These are phyloP conservation scores for Pitangus sulphuratus DNA, from an alignment of 2,797 vertebrate genomes.

Conservation along the genomic window DNA sequence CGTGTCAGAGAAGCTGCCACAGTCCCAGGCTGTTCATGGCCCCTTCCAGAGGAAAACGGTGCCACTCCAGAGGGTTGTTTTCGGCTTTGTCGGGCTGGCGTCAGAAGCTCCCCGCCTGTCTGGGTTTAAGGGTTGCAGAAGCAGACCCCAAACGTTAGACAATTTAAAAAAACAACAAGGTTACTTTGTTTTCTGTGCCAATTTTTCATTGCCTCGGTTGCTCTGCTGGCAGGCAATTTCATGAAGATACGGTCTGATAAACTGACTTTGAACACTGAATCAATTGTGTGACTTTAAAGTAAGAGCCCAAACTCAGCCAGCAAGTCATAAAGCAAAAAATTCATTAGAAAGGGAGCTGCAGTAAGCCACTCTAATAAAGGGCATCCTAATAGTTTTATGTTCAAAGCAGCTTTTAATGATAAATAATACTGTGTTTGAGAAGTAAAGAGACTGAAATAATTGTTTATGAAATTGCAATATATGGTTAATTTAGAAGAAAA, in stretches of 20 bases:
- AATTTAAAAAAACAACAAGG: background rate
- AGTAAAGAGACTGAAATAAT: slow-evolving; percentile 36
- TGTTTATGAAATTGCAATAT: slow-evolving; percentile 30
- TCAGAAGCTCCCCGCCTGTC: background rate
- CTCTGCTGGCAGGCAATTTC: slow-evolving; percentile 55
- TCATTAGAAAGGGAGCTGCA: slow-evolving; percentile 44
- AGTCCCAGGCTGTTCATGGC: background rate
- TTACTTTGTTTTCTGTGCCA: slow-evolving; percentile 38
- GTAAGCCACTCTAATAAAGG: slow-evolving; percentile 30
- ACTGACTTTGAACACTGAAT: slow-evolving; percentile 60
- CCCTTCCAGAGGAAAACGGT: background rate
- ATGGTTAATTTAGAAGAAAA: slow-evolving; percentile 17
- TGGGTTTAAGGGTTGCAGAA: background rate
- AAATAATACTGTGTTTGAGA: slow-evolving; percentile 20
- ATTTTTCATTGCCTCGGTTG: slow-evolving; percentile 26
- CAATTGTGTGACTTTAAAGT: slow-evolving; percentile 62
- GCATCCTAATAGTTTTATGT: slow-evolving; percentile 1
- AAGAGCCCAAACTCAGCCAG: slow-evolving; percentile 7
- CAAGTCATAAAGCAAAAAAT: slow-evolving; percentile 61
- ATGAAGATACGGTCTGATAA: slow-evolving; percentile 47
- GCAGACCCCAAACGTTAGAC: background rate
- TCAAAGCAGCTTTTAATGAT: slow-evolving; percentile 30
- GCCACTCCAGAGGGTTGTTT: background rate
- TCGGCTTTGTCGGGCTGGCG: background rate
- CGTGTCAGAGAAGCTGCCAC: accelerated